A percentile compares a stretch with the other conserved stretches of the same genome.
phyloP scores from a whole-genome alignment of 2,797 vertebrate species.

The Tokudaia muenninki region DNA sequence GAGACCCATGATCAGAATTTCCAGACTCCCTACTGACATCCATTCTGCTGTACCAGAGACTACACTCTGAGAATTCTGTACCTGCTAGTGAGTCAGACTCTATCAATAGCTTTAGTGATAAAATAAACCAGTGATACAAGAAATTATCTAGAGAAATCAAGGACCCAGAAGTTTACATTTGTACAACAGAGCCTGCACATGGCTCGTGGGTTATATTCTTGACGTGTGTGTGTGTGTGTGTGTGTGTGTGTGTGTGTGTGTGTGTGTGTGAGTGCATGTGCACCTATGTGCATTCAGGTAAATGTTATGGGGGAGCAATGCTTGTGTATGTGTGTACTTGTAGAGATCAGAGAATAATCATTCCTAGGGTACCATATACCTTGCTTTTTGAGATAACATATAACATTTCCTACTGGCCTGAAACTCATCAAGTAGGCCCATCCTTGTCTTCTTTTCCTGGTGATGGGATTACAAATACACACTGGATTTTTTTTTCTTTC shows the following conservation, averaged over 20 bases:
- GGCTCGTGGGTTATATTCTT: background rate
- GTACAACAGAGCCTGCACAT: background rate
- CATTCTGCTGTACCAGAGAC: background rate
- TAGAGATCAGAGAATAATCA: background rate
- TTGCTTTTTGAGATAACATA: background rate
- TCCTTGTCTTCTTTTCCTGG: background rate
- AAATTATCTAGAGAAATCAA: slow-evolving; percentile 46
- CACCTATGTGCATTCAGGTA: background rate
- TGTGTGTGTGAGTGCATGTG: background rate
- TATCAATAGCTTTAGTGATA: background rate
- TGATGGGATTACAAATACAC: background rate
- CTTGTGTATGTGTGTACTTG: background rate
- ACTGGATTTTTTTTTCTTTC: background rate
- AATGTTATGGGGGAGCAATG: background rate
- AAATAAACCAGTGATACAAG: background rate
- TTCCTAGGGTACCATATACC: background rate
- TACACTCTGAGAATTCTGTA: background rate
- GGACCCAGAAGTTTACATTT: background rate
- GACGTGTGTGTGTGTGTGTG: no score
- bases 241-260: background rate
- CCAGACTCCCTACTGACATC: background rate
- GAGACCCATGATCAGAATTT: background rate
- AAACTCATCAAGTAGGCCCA: background rate
- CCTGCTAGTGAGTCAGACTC: background rate
- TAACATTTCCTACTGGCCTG: background rate